Conservation (phyloP, 2,113 vertebrate species). For the Recurvirostra avosetta region DNA sequence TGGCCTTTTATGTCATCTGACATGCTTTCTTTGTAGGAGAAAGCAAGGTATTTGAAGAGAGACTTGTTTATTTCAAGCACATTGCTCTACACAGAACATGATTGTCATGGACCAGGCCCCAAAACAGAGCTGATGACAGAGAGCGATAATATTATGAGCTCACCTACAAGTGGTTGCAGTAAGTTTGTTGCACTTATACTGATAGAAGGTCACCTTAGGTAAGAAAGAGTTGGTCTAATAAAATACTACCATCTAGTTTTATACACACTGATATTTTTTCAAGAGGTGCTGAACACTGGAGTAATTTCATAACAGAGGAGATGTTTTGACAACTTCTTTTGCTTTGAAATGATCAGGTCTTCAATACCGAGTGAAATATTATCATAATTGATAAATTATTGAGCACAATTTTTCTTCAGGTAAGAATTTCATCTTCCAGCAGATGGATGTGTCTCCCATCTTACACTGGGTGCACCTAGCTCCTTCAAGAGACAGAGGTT, state of each 20-base stretch:
- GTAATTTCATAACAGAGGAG: background rate
- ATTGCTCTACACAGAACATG: background rate
- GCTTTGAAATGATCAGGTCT: background rate
- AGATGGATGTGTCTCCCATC: background rate
- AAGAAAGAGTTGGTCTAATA: background rate
- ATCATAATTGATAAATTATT: background rate
- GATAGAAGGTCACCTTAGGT: background rate
- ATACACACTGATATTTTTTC: background rate
- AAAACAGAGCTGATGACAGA: background rate
- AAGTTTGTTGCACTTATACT: background rate
- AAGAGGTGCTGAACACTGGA: background rate
- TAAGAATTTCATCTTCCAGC: background rate
- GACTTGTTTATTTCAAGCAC: background rate
- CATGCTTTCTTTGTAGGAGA: background rate
- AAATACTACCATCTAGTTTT: background rate
- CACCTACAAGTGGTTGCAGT: background rate
- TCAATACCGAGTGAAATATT: background rate
- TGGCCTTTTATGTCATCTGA: background rate
- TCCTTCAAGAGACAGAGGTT: background rate
- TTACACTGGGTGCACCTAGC: background rate
- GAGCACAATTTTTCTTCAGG: background rate
- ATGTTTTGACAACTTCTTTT: background rate
- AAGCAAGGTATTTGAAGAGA: background rate
- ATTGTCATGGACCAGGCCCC: background rate
- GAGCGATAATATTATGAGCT: background rate